Conservation (phyloP, 2,797 vertebrate species). For the Crocidura indochinensis region DNA sequence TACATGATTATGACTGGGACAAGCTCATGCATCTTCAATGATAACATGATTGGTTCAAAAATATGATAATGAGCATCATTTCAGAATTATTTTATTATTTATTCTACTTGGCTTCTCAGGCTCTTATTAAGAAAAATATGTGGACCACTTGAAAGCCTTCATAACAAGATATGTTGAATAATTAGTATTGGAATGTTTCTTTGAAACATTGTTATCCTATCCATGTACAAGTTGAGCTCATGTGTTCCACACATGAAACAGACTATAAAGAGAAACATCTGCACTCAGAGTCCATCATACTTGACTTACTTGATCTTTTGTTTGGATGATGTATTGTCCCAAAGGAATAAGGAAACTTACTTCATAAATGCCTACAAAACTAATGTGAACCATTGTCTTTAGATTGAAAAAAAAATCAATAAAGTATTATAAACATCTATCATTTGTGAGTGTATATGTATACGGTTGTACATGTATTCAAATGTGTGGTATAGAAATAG, state of each 20-base stretch:
- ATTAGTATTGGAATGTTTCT: neutral
- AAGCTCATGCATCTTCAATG: neutral
- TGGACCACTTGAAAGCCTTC: constrained; percentile 17
- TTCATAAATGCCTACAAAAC: constrained; percentile 8
- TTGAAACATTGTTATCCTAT: neutral
- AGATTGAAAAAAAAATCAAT: constrained; percentile 52
- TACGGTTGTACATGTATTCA: neutral
- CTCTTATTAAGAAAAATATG: neutral
- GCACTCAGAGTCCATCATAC: neutral
- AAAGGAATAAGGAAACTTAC: neutral
- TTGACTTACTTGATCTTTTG: constrained; percentile 31
- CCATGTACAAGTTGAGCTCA: neutral
- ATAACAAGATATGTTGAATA: constrained; percentile 13
- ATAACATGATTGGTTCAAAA: neutral
- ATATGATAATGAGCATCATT: neutral
- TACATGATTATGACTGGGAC: neutral
- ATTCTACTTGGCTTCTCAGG: neutral
- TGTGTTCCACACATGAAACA: neutral
- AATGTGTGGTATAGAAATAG: neutral
- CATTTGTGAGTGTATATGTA: neutral
- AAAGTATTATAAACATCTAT: neutral
- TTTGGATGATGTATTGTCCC: constrained; percentile 21
- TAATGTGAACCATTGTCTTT: constrained; percentile 35
- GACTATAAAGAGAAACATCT: constrained; percentile 13
- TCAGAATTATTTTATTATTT: neutral